These are phyloP conservation scores for Diplodus puntazzo DNA, from an alignment of 2,797 vertebrate species.

Conservation along the genomic window DNA sequence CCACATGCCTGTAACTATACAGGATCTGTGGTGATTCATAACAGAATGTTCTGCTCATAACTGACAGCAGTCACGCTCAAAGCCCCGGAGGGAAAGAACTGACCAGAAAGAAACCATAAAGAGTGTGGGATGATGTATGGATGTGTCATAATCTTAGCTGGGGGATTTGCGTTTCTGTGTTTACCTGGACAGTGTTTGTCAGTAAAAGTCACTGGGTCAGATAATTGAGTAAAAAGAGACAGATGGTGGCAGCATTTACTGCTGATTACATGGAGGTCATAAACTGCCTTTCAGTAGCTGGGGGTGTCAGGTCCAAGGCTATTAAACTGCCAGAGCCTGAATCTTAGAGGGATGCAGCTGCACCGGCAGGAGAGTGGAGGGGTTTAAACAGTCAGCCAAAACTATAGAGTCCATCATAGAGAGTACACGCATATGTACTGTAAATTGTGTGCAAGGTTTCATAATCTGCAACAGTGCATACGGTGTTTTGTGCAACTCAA, in stretches of 20 bases:
- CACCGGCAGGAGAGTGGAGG: constrained; percentile 32
- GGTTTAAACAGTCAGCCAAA: constrained; percentile 39
- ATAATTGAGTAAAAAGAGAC: constrained; percentile 87
- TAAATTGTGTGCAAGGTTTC: not conserved
- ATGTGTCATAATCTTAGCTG: constrained; percentile 55
- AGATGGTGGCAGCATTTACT: constrained; percentile 87
- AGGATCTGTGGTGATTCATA: constrained; percentile 30
- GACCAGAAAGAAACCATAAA: constrained; percentile 44
- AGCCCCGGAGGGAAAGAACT: constrained; percentile 29
- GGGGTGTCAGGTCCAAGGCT: constrained; percentile 68
- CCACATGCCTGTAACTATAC: constrained; percentile 10
- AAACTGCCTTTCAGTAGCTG: constrained; percentile 80
- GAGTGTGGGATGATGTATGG: constrained; percentile 56
- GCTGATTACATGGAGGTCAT: constrained; percentile 86
- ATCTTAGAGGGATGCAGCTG: constrained; percentile 64
- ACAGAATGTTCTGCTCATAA: constrained; percentile 20
- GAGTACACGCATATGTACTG: constrained; percentile 9
- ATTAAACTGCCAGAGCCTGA: constrained; percentile 79
- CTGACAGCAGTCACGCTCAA: constrained; percentile 9
- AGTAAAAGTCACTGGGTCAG: constrained; percentile 85
- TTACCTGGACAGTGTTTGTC: constrained; percentile 81
- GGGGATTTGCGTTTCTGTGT: constrained; percentile 70
- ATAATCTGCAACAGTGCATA: constrained; percentile 11
- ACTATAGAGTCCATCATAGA: constrained; percentile 7
- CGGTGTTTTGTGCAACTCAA: not conserved